These are phyloP conservation scores for Adelphocoris suturalis DNA, from an alignment of 2,888 invertebrate genomes.

Conservation along the genomic window DNA sequence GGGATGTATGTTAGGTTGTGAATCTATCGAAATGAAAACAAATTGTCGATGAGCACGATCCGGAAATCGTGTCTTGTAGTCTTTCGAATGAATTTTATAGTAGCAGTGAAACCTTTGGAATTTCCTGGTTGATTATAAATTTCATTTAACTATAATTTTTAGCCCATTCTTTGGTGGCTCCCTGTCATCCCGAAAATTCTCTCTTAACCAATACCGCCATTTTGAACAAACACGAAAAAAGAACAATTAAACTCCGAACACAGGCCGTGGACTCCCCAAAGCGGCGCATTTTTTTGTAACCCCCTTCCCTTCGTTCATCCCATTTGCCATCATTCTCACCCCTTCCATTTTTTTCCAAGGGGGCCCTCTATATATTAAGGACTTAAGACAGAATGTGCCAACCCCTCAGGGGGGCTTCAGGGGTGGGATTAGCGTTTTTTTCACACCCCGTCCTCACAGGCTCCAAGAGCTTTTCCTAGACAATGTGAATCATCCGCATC, in stretches of 20 bases:
- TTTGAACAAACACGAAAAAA: neutral
- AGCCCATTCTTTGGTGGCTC: too few species aligned
- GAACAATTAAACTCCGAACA: neutral
- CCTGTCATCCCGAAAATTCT: too few species aligned
- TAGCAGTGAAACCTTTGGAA: too few species aligned
- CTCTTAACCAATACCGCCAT: neutral
- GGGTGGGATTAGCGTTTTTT: slow-evolving; percentile 68
- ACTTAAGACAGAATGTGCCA: slow-evolving; percentile 59
- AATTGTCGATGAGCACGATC: too few species aligned
- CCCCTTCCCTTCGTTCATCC: neutral
- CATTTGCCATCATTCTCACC: slow-evolving; percentile 24
- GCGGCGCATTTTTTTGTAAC: neutral
- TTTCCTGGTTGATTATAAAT: too few species aligned
- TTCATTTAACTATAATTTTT: too few species aligned
- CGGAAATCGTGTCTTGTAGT: too few species aligned
- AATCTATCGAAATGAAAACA: too few species aligned
- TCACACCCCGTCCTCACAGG: slow-evolving; percentile 19
- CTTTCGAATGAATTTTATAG: too few species aligned
- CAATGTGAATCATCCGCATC: slow-evolving; percentile 65
- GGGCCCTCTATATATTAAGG: slow-evolving; percentile 61
- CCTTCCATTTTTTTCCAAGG: slow-evolving; percentile 45
- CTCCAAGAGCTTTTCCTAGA: slow-evolving; percentile 44
- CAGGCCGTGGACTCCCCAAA: neutral
- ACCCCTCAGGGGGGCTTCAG: slow-evolving; percentile 55
- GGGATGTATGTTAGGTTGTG: too few species aligned